Conservation (phyloP, 2,113 vertebrate species). For the Epinephelus fuscoguttatus region DNA sequence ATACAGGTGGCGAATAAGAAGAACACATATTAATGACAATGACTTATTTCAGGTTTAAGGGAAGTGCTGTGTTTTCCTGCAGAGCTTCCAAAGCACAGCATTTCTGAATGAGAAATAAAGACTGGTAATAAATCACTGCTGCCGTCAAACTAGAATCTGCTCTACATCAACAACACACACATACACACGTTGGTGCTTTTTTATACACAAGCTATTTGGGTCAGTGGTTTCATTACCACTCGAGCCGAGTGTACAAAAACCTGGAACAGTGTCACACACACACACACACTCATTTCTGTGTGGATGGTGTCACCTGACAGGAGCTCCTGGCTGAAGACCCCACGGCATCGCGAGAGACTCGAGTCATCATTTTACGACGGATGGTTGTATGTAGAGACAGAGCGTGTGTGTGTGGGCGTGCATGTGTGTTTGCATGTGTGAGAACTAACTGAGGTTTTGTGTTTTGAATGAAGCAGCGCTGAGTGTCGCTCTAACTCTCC, state of each 20-base stretch:
- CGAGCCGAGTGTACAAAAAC: background rate
- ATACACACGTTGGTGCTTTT: background rate
- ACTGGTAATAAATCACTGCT: background rate
- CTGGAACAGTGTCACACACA: background rate
- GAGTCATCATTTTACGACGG: constrained; percentile 95
- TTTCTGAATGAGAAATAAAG: background rate
- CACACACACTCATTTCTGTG: constrained; percentile 51
- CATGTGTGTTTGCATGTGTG: constrained; percentile 59
- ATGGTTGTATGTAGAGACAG: constrained; percentile 97
- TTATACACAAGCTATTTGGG: background rate
- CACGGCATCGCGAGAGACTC: constrained; percentile 92
- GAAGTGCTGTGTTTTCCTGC: background rate
- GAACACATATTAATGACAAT: background rate
- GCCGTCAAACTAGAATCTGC: background rate
- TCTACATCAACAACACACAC: background rate
- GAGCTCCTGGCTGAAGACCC: constrained; percentile 94
- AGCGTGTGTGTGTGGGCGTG: constrained; percentile 67
- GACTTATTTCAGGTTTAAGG: background rate
- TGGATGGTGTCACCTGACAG: constrained; percentile 89
- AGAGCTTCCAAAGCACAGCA: background rate
- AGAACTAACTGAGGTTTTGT: constrained; percentile 81
- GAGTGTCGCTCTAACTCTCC: constrained; percentile 60
- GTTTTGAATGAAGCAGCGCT: background rate
- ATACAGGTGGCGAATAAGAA: background rate
- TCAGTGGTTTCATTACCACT: background rate